phyloP scores from a whole-genome alignment of 1,140 invertebrate species.

The Caerostris darwini region DNA sequence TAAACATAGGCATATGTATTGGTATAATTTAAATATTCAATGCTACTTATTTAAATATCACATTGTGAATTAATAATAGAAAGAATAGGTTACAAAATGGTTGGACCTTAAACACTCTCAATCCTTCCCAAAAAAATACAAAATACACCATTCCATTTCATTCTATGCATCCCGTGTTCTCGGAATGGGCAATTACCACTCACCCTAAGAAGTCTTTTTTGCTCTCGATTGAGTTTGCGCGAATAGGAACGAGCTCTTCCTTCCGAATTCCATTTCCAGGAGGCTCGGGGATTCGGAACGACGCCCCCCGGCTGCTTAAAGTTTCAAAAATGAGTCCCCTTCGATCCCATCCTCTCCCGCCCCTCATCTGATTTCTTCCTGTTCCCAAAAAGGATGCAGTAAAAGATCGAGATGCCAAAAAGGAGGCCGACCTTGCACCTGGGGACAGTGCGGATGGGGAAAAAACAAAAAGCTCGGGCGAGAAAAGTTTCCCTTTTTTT shows the following conservation, averaged over 20 bases:
- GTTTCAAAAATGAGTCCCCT: constrained; percentile 11
- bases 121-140: background rate
- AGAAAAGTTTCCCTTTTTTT: background rate
- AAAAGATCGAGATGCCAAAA: background rate
- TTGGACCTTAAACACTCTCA: no score
- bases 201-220: background rate
- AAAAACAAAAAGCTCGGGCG: background rate
- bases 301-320: constrained; percentile 7
- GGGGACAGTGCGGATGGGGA: background rate
- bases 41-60: no score
- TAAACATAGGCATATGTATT: no score
- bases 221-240: background rate
- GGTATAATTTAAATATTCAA: no score
- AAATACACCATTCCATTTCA: background rate
- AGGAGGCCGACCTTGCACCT: background rate
- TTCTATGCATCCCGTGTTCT: background rate
- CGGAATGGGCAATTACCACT: background rate
- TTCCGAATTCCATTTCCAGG: background rate
- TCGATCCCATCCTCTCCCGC: background rate
- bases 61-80: no score
- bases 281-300: background rate
- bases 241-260: background rate
- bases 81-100: no score
- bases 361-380: background rate
- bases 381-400: background rate